phyloP scores from a whole-genome alignment of 2,113 vertebrate genomes.

The Rhinoderma darwinii region DNA sequence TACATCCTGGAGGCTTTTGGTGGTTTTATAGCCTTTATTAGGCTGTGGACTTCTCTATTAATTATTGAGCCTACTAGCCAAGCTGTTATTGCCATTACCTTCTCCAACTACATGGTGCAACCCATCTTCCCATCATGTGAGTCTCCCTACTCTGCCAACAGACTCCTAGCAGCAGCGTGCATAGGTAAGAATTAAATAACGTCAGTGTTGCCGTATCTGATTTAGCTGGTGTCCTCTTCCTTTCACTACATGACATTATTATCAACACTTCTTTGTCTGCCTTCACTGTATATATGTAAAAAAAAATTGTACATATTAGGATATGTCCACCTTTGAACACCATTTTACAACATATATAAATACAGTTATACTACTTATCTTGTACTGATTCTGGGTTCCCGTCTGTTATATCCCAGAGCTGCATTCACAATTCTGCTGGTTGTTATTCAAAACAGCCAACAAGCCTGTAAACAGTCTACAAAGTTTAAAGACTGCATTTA shows the following conservation, averaged over 20 bases:
- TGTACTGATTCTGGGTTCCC: no score
- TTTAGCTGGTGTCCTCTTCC: no score
- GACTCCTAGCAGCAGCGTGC: conserved; percentile 85
- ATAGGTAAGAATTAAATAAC: conserved; percentile 81
- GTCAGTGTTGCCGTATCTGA: not conserved
- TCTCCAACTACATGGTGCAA: conserved; percentile 93
- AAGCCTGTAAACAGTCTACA: not conserved
- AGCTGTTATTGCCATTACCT: conserved; percentile 90
- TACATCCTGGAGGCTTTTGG: conserved; percentile 93
- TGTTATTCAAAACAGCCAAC: no score
- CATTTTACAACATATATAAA: not conserved
- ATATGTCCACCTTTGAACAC: not conserved
- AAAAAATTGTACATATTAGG: no score
- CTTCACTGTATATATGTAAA: not conserved
- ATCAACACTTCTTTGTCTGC: not conserved
- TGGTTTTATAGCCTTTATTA: conserved; percentile 84
- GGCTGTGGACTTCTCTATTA: conserved; percentile 89
- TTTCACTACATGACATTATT: not conserved
- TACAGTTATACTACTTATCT: no score
- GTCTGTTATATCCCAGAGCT: no score
- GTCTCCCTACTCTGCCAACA: conserved; percentile 80
- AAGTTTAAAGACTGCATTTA: not conserved
- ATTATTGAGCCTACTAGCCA: conserved; percentile 94
- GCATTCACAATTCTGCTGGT: no score
- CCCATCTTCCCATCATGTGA: conserved; percentile 86